These are phyloP conservation scores for Athalia cordata DNA, from an alignment of 2,888 invertebrate genomes.

Conservation along the genomic window DNA sequence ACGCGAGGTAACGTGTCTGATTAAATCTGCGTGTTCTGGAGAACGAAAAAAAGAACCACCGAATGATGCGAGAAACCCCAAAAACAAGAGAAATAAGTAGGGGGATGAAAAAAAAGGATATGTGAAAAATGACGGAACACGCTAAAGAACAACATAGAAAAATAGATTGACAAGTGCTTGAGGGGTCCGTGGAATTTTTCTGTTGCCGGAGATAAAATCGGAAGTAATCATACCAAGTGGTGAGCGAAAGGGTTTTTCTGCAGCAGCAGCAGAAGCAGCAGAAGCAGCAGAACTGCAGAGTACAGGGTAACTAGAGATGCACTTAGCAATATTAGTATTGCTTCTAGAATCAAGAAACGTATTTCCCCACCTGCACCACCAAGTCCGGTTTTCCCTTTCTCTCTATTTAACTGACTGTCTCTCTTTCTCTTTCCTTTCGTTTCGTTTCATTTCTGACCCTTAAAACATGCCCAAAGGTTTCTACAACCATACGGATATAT, in stretches of 20 bases:
- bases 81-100: too few species aligned
- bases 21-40: too few species aligned
- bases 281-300: constrained; percentile 6
- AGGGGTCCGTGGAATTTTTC: neutral
- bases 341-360: constrained; percentile 56
- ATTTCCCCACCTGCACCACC: constrained; percentile 11
- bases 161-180: too few species aligned
- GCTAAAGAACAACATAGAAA: too few species aligned
- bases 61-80: too few species aligned
- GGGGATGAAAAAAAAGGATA: too few species aligned
- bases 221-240: constrained; percentile 70
- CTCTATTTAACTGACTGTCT: neutral
- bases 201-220: constrained; percentile 58
- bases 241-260: constrained; percentile 52
- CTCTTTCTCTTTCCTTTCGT: constrained; percentile 3
- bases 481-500: neutral
- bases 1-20: too few species aligned
- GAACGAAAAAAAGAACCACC: too few species aligned
- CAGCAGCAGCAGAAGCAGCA: too few species aligned
- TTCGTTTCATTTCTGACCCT: constrained; percentile 11
- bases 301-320: constrained; percentile 67
- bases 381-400: neutral
- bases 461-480: neutral
- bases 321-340: constrained; percentile 72
- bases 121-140: too few species aligned